Percentiles rank a stretch among this genome's conserved stretches.
These are phyloP conservation scores for Asarcornis scutulata DNA, from an alignment of 2,113 vertebrate genomes.

Conservation along the genomic window DNA sequence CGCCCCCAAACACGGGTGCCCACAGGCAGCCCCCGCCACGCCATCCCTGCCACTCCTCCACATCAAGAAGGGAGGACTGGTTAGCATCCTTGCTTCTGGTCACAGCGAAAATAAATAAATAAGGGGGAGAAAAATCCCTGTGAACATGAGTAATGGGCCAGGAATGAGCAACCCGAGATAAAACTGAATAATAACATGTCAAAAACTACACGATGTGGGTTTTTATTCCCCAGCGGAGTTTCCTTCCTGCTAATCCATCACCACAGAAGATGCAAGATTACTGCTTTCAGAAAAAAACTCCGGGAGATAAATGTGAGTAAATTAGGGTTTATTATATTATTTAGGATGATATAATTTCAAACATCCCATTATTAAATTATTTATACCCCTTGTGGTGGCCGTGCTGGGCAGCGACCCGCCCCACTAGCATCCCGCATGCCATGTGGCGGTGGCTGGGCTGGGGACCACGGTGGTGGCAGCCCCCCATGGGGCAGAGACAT, in stretches of 20 bases:
- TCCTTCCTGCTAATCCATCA: slow-evolving; percentile 83
- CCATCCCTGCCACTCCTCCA: background rate
- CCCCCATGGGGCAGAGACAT: background rate
- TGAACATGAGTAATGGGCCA: slow-evolving; percentile 81
- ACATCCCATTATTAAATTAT: slow-evolving; percentile 76
- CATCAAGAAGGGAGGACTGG: background rate
- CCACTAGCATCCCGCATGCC: background rate
- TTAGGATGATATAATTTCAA: slow-evolving; percentile 75
- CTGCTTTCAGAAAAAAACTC: slow-evolving; percentile 75
- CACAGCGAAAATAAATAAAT: slow-evolving; percentile 22
- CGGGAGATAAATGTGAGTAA: slow-evolving; percentile 83
- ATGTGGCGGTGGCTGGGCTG: background rate
- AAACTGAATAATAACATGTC: slow-evolving; percentile 85
- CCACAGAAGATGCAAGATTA: slow-evolving; percentile 81
- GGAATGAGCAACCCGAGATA: slow-evolving; percentile 79
- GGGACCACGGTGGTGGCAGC: background rate
- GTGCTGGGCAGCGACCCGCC: background rate
- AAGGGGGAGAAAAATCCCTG: slow-evolving; percentile 52
- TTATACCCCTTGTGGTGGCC: background rate
- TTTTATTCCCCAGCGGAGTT: slow-evolving; percentile 83
- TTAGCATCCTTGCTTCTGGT: slow-evolving; percentile 1
- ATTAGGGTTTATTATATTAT: slow-evolving; percentile 85
- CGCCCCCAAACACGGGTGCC: rapidly evolving
- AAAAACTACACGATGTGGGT: slow-evolving; percentile 83
- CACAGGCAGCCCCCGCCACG: too few relatives aligned